phyloP scores from a whole-genome alignment of 2,888 invertebrate genomes.

The Eupithecia subfuscata region DNA sequence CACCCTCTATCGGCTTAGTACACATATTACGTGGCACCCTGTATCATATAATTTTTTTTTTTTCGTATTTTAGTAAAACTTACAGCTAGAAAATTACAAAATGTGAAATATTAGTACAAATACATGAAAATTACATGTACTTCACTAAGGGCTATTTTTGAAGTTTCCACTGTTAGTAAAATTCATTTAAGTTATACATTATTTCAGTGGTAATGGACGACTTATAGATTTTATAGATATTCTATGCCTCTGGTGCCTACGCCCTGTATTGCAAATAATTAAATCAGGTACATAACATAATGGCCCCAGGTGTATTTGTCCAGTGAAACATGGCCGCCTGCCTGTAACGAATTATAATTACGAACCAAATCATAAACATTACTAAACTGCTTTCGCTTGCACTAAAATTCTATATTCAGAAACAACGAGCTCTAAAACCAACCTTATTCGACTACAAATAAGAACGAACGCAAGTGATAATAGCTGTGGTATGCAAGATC shows the following conservation, averaged over 20 bases:
- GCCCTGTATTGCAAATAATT: background rate
- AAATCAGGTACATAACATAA: background rate
- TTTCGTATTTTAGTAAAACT: too few relatives aligned
- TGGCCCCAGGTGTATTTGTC: constrained; percentile 2
- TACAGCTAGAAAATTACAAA: too few relatives aligned
- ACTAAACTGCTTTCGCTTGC: constrained; percentile 4
- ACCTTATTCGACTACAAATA: background rate
- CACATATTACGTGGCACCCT: too few relatives aligned
- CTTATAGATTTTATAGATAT: background rate
- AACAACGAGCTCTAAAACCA: background rate
- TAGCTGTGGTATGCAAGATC: background rate
- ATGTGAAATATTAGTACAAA: too few relatives aligned
- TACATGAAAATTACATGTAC: too few relatives aligned
- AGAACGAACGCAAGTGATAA: background rate
- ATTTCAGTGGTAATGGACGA: too few relatives aligned
- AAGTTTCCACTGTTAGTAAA: too few relatives aligned
- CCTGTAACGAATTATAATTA: constrained; percentile 8
- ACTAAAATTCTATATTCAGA: background rate
- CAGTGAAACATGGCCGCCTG: background rate
- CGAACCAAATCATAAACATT: constrained; percentile 11
- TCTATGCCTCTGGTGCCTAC: background rate
- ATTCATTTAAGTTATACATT: too few relatives aligned
- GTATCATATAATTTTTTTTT: too few relatives aligned
- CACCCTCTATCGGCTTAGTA: too few relatives aligned
- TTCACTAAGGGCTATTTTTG: too few relatives aligned